Conservation (phyloP, 1,140 invertebrate genomes). For the Amphibalanus amphitrite region DNA sequence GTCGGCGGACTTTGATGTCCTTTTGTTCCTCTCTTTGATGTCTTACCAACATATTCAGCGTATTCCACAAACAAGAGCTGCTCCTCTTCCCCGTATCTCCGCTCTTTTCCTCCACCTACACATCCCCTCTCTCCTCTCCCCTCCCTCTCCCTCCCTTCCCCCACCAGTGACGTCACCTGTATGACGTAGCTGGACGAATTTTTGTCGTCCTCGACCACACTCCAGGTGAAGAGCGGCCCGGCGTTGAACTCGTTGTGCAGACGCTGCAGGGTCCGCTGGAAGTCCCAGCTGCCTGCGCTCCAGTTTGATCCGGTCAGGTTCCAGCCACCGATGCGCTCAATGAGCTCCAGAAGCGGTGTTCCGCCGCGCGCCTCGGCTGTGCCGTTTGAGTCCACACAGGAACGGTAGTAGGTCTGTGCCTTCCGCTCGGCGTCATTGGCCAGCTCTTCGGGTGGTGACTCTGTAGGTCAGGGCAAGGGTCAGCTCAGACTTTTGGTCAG, state of each 20-base stretch:
- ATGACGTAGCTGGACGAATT: constrained; percentile 77
- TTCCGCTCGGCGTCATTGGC: constrained; percentile 63
- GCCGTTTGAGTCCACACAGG: constrained; percentile 83
- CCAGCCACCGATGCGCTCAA: constrained; percentile 44
- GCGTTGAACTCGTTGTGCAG: constrained; percentile 75
- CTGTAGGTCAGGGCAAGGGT: no score
- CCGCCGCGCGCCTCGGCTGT: constrained; percentile 66
- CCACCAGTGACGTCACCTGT: no score
- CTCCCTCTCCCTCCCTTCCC: no score
- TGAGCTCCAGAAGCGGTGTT: constrained; percentile 56
- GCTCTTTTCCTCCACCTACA: background rate
- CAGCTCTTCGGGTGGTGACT: background rate
- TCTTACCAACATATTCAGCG: no score
- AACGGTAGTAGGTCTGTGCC: constrained; percentile 74
- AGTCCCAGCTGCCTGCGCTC: constrained; percentile 39
- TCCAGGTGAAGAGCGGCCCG: constrained; percentile 75
- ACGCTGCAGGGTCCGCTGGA: constrained; percentile 56
- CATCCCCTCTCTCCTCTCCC: no score
- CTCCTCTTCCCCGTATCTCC: no score
- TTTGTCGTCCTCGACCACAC: constrained; percentile 77
- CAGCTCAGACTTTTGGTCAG: no score
- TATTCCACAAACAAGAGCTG: no score
- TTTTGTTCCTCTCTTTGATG: no score
- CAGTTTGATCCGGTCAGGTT: constrained; percentile 36
- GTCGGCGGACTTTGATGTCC: no score